Conservation (phyloP, 1,140 invertebrate genomes). For the Gerris buenoi region DNA sequence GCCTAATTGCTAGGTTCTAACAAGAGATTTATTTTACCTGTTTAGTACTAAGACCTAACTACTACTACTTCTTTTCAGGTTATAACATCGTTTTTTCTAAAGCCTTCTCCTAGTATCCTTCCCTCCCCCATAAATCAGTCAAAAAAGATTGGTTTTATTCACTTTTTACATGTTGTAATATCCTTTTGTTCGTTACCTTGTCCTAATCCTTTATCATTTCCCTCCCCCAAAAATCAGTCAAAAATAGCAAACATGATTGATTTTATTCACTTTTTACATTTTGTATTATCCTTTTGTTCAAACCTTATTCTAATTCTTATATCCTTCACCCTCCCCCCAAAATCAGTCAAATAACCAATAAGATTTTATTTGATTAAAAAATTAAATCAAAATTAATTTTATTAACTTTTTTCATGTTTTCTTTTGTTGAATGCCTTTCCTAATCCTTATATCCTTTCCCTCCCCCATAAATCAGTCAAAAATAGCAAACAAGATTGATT, state of each 20-base stretch:
- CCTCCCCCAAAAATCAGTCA: slow-evolving; percentile 9
- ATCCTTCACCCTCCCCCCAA: not conserved
- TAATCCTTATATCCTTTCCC: not conserved
- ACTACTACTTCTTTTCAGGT: not conserved
- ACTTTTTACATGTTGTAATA: not conserved
- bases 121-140: slow-evolving; percentile 4
- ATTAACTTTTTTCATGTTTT: not conserved
- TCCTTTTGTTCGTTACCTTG: too few relatives aligned
- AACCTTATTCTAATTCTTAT: not conserved
- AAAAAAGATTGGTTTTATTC: not conserved
- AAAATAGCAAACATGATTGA: slow-evolving; percentile 8
- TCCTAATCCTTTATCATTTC: not conserved
- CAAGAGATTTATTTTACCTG: too few relatives aligned
- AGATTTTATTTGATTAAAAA: not conserved
- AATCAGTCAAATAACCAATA: not conserved
- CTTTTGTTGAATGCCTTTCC: not conserved
- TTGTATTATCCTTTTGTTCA: not conserved
- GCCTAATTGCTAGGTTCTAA: too few relatives aligned
- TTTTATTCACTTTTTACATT: not conserved
- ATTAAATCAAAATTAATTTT: not conserved
- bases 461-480: slow-evolving; percentile 8
- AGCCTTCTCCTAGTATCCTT: not conserved
- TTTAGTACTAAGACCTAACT: too few relatives aligned
- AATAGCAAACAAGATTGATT: slow-evolving; percentile 8
- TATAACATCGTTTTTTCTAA: not conserved